A percentile compares a stretch with the other conserved stretches of the same genome.
These are phyloP conservation scores for Daktulosphaira vitifoliae DNA, from an alignment of 1,140 invertebrate genomes.

Conservation along the genomic window DNA sequence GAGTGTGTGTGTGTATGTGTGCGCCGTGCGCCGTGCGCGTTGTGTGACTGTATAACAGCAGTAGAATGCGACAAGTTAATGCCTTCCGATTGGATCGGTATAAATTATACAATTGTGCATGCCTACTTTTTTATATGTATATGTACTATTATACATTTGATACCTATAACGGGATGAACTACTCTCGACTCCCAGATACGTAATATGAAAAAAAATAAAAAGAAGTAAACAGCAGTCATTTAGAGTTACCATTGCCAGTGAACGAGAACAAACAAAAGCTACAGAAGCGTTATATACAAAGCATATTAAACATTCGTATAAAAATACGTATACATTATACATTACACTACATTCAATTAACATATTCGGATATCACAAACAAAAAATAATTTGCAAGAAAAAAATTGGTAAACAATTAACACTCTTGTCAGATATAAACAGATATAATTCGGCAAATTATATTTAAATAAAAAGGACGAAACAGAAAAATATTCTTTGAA, in stretches of 20 bases:
- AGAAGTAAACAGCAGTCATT: conserved; percentile 7
- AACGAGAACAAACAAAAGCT: background rate
- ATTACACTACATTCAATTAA: no score
- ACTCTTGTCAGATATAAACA: no score
- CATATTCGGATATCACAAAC: no score
- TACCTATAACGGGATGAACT: conserved; percentile 29
- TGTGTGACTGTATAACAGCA: background rate
- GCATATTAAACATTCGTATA: no score
- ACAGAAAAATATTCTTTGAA: no score
- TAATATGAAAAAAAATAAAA: background rate
- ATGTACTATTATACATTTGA: conserved; percentile 2
- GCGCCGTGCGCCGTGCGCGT: no score
- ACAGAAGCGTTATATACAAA: no score
- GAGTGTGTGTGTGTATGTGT: conserved; percentile 12
- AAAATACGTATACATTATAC: no score
- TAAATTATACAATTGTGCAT: conserved; percentile 33
- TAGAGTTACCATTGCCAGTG: background rate
- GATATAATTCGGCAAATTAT: no score
- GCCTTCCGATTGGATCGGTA: conserved; percentile 30
- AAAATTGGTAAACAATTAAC: no score
- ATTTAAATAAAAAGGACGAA: no score
- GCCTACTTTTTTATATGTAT: conserved; percentile 1
- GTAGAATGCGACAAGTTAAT: conserved; percentile 33
- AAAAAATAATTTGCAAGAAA: no score
- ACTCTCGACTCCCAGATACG: conserved; percentile 7